These are phyloP conservation scores for Vanessa atalanta DNA, from an alignment of 1,140 invertebrate genomes.

Conservation along the genomic window DNA sequence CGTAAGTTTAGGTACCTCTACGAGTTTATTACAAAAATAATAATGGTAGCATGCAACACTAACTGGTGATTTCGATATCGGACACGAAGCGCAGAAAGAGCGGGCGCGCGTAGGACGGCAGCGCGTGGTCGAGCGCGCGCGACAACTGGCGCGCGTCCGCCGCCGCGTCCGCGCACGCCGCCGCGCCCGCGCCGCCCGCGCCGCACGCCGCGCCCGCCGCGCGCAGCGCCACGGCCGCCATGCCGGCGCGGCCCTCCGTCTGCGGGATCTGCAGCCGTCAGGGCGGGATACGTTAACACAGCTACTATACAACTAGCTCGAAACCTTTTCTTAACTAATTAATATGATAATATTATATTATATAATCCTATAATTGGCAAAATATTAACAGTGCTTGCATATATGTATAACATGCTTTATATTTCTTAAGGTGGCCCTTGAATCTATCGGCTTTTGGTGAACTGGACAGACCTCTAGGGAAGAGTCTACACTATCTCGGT, in stretches of 20 bases:
- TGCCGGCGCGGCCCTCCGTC: constrained; percentile 93
- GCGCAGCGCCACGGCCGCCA: constrained; percentile 91
- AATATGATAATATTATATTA: no score
- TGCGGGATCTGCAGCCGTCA: constrained; percentile 82
- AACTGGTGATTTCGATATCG: constrained; percentile 81
- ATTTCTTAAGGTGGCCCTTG: no score
- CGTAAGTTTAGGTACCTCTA: no score
- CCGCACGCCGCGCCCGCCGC: constrained; percentile 77
- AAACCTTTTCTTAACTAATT: no score
- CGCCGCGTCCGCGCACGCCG: constrained; percentile 44
- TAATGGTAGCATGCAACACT: not conserved
- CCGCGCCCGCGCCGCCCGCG: constrained; percentile 65
- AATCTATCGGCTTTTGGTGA: no score
- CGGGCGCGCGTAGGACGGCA: constrained; percentile 92
- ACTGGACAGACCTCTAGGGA: no score
- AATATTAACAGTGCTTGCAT: no score
- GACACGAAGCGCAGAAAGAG: constrained; percentile 90
- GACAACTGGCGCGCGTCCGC: constrained; percentile 83
- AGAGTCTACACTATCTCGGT: no score
- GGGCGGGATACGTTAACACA: not conserved
- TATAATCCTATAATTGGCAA: no score
- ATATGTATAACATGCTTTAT: no score
- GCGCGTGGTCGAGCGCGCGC: constrained; percentile 82
- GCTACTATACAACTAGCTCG: no score
- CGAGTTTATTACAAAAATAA: not conserved